These are phyloP conservation scores for Morus bassanus DNA, from an alignment of 2,797 vertebrate genomes.

Conservation along the genomic window DNA sequence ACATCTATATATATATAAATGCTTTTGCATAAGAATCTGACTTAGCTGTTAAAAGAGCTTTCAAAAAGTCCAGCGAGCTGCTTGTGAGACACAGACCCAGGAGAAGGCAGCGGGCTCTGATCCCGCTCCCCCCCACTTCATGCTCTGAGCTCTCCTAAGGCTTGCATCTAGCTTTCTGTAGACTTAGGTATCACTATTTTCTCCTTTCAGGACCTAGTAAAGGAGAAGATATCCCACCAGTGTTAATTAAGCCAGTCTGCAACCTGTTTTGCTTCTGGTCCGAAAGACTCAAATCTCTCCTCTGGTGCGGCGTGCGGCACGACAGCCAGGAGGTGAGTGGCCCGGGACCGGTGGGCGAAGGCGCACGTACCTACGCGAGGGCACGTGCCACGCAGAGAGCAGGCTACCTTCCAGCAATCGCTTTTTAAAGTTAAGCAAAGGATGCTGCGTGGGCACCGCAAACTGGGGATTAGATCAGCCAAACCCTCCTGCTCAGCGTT, in stretches of 20 bases:
- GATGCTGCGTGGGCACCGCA: neutral
- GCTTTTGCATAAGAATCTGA: neutral
- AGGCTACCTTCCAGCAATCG: accelerated
- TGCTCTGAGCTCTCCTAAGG: neutral
- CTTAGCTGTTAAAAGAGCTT: neutral
- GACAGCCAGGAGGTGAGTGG: constrained; percentile 69
- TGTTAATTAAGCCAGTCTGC: constrained; percentile 77
- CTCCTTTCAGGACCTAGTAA: constrained; percentile 70
- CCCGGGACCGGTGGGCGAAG: accelerated
- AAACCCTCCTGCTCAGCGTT: accelerated
- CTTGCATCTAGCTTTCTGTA: accelerated
- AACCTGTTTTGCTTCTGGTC: constrained; percentile 84
- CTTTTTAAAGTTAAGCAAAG: accelerated
- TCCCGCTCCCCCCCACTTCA: accelerated
- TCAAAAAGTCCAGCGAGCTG: neutral
- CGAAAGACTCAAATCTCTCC: constrained; percentile 73
- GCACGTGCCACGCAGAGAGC: accelerated
- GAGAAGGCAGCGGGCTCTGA: neutral
- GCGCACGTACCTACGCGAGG: accelerated
- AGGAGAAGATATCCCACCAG: constrained; percentile 75
- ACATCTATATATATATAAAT: accelerated
- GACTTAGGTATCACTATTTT: accelerated
- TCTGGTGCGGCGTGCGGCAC: constrained; percentile 77
- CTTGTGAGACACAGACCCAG: accelerated
- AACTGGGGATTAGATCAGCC: neutral